Evolutionary conservation across 2,113 vertebrate species (phyloP).

Genomic region (Coptodon rendalli): DNA sequence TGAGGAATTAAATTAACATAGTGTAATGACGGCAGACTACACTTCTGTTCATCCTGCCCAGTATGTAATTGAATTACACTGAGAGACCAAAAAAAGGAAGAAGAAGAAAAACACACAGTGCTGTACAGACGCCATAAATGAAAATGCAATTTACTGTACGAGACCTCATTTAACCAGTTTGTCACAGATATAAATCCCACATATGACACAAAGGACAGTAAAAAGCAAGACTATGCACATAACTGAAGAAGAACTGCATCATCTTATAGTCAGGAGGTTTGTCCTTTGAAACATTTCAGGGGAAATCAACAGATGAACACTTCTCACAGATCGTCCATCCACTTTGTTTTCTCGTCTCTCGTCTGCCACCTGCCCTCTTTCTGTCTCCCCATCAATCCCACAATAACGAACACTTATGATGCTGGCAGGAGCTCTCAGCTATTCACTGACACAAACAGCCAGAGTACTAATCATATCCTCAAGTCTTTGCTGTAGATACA

Average conservation of each 20-base stretch:
- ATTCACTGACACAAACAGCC: background rate
- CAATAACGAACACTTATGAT: background rate
- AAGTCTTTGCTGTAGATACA: background rate
- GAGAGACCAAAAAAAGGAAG: background rate
- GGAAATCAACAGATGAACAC: background rate
- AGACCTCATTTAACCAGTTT: background rate
- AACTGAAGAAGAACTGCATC: background rate
- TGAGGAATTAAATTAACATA: background rate
- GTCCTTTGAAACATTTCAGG: background rate
- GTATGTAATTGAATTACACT: background rate
- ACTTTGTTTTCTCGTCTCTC: background rate
- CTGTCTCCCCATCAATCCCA: background rate
- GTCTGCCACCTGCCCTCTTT: background rate
- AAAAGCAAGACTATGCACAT: background rate
- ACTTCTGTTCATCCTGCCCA: background rate
- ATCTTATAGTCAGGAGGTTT: background rate
- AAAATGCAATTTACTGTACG: background rate
- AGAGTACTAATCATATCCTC: background rate
- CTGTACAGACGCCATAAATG: background rate
- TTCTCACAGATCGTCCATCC: background rate
- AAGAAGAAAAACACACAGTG: rapidly evolving
- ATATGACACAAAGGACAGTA: background rate
- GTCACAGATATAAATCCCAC: background rate
- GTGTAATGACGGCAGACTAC: background rate
- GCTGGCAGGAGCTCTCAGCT: background rate